phyloP scores from a whole-genome alignment of 2,888 invertebrate species.

The Ceratothoa steindachneri region DNA sequence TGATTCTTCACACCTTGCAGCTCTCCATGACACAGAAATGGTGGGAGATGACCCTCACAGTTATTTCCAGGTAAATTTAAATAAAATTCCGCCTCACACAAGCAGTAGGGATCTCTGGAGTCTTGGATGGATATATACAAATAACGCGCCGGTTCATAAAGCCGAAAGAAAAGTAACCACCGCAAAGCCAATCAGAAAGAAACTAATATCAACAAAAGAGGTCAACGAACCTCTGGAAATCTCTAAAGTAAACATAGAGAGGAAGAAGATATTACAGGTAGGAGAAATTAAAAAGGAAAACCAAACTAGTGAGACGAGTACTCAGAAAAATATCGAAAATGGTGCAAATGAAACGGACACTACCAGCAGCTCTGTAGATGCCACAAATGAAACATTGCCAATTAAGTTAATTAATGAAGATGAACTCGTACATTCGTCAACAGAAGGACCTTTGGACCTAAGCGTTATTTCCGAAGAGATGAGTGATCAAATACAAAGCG shows the following conservation, averaged over 20 bases:
- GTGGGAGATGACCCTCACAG: neutral
- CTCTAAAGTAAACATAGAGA: neutral
- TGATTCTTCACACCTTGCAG: neutral
- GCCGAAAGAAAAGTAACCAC: too few species aligned
- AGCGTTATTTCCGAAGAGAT: neutral
- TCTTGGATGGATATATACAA: conserved; percentile 6
- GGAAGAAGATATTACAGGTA: neutral
- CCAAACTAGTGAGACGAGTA: too few species aligned
- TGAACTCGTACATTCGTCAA: neutral
- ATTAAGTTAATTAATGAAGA: neutral
- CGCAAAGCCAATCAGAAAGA: too few species aligned
- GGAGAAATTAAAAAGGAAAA: too few species aligned
- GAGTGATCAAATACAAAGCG: neutral
- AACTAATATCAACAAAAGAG: neutral
- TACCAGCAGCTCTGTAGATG: neutral
- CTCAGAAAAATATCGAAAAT: too few species aligned
- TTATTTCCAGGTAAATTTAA: neutral
- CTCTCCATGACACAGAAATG: neutral
- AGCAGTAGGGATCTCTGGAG: conserved; percentile 1
- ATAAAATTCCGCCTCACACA: neutral
- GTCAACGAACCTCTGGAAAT: neutral
- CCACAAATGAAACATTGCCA: neutral
- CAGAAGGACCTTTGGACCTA: too few species aligned
- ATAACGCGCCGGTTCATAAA: neutral
- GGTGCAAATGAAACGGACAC: too few species aligned